Base-by-base conservation (phyloP, 2,888 invertebrate species). In the Helobdella robusta region DNA sequence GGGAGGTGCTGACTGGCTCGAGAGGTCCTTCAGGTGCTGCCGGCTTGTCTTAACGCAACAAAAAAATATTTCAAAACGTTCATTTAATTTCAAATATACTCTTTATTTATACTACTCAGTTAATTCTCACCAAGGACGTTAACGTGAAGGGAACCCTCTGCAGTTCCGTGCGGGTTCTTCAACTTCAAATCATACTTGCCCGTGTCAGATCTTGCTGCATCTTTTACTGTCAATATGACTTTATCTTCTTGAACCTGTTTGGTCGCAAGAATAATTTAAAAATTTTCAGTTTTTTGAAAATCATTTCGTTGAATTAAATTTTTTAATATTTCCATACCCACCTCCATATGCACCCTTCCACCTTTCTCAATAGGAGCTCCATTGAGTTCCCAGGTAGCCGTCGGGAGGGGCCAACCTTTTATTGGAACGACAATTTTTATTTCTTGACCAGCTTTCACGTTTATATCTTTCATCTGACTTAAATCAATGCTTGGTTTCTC, bases 371-470 rank as follows among this genome's bases (percentile, higher is more conserved):
- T 52, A 8, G 50, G 52, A 18, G 46, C 35, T 11, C 67, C 67
- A 54, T 67, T 64, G 30, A 67, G 64, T 25, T 86, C 73, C 92
- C 97, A 95, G 46, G 88, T 85, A 0, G 94, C 92, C 2, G 87
- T 89, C 5, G 98, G 98, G 81, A 90, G 89, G 1, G 98, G 97
- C 59, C 85, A 92, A 89, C 70, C 93, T 73, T 88, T 85, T 81
- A 90, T 97, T 2, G 97, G 97, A 23, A 98, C 89, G 75, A 91
- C 89, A 76, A 98, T 92, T 73, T 89, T 89, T 83, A 98, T 95
- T 80, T 94, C 93, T 83, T 98, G 94, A 62, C 98, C 98, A 69
- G 97, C 97, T 71, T 91, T 86, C 1, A 98, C 94, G 3, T 90
- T 89, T 74, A 99, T 93, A 75, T 98, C 97, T 56, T 91, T 87